Evolutionary conservation across 2,113 vertebrate species (phyloP).

Genomic region (Scatophagus argus): DNA sequence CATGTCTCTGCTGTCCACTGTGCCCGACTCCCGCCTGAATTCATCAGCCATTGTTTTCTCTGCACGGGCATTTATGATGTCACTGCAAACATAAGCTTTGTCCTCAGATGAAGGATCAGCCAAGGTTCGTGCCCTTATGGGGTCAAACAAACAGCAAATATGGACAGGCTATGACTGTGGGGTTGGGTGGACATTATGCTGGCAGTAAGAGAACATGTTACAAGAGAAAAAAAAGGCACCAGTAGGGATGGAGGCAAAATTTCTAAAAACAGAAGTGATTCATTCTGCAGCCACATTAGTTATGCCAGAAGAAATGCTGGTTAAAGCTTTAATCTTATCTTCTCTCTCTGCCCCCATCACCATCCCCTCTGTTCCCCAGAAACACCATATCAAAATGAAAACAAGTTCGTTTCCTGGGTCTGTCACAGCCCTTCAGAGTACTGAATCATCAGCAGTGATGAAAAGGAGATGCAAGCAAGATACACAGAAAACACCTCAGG

Average conservation of each 20-base stretch:
- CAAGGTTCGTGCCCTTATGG: constrained; percentile 70
- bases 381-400: constrained; percentile 62
- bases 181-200: constrained; percentile 58
- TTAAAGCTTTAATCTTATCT: constrained; percentile 38
- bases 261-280: neutral
- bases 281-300: neutral
- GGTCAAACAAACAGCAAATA: constrained; percentile 83
- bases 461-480: neutral
- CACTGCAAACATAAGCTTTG: constrained; percentile 83
- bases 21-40: constrained; percentile 65
- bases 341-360: neutral
- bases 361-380: constrained; percentile 7
- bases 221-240: neutral
- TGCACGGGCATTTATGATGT: constrained; percentile 78
- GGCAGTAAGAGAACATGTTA: constrained; percentile 31
- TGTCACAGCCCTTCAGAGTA: too few species aligned
- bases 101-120: constrained; percentile 81
- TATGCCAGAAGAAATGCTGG: neutral
- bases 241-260: neutral
- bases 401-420: constrained; percentile 52
- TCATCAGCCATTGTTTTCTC: constrained; percentile 80
- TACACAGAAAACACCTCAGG: neutral
- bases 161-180: constrained; percentile 64
- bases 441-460: constrained; percentile 18
- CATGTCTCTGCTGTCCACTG: constrained; percentile 64